phyloP scores from a whole-genome alignment of 1,140 invertebrate genomes.

The Zophobas morio region DNA sequence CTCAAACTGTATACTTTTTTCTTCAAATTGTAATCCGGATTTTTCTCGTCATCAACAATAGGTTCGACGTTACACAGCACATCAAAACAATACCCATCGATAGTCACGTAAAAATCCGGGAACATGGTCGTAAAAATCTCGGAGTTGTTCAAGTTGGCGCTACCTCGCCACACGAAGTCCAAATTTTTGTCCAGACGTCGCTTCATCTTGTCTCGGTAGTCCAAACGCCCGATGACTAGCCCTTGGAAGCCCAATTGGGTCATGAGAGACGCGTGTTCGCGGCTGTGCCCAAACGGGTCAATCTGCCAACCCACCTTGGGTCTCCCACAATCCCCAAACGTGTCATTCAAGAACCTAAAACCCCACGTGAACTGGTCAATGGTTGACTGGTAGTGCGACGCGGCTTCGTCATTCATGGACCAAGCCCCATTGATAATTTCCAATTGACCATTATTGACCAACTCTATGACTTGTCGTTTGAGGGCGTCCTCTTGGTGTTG shows the following conservation, averaged over 20 bases:
- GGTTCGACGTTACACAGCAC: conserved; percentile 78
- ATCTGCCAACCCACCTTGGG: conserved; percentile 84
- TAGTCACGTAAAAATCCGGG: conserved; percentile 74
- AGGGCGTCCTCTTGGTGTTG: conserved; percentile 72
- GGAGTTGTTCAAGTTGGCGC: conserved; percentile 69
- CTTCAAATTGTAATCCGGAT: conserved; percentile 71
- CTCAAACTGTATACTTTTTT: conserved; percentile 60
- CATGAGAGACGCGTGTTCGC: conserved; percentile 80
- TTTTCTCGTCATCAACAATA: conserved; percentile 70
- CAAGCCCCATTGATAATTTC: conserved; percentile 84
- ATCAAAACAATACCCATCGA: conserved; percentile 83
- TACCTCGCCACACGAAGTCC: conserved; percentile 85
- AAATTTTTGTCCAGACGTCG: conserved; percentile 76
- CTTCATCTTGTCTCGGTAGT: conserved; percentile 81
- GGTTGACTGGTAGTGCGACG: conserved; percentile 84
- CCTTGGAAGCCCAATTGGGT: conserved; percentile 83
- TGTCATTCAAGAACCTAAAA: conserved; percentile 71
- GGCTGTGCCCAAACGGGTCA: conserved; percentile 82
- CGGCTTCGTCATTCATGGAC: conserved; percentile 89
- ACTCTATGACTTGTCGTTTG: conserved; percentile 66
- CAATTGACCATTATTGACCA: conserved; percentile 76
- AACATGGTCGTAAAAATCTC: conserved; percentile 53
- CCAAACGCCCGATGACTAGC: conserved; percentile 81
- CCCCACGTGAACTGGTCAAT: conserved; percentile 87
- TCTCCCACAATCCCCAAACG: conserved; percentile 77